Conservation (phyloP, 2,797 vertebrate genomes). For the Hyperoplus lanceolatus region DNA sequence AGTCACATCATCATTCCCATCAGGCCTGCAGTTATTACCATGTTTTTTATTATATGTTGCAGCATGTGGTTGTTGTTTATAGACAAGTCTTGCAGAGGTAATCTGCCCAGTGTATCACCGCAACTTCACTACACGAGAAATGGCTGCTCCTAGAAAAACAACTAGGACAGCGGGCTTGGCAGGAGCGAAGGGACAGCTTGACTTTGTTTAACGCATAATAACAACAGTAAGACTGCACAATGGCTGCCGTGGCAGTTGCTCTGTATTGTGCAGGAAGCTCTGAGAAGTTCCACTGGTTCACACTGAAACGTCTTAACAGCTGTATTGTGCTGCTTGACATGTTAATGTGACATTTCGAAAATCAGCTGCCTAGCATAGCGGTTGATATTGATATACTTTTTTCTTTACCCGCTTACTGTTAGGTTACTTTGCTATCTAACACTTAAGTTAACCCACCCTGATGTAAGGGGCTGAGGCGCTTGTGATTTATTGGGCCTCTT, state of each 20-base stretch:
- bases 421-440: conserved; percentile 25
- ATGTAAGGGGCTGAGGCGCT: conserved; percentile 20
- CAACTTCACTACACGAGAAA: conserved; percentile 55
- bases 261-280: conserved; percentile 35
- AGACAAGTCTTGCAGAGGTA: conserved; percentile 69
- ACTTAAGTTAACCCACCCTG: not conserved
- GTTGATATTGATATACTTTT: not conserved
- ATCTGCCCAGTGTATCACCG: conserved; percentile 71
- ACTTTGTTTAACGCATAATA: conserved; percentile 69
- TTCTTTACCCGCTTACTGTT: not conserved
- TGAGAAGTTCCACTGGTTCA: conserved; percentile 14
- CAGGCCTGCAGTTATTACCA: conserved; percentile 67
- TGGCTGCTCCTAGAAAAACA: conserved; percentile 62
- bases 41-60: conserved; percentile 75
- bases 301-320: conserved; percentile 29
- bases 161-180: conserved; percentile 64
- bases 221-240: conserved; percentile 52
- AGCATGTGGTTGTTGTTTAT: conserved; percentile 78
- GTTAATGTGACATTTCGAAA: conserved; percentile 21
- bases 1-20: conserved; percentile 72
- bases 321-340: conserved; percentile 10
- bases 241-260: conserved; percentile 37
- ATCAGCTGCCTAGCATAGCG: conserved; percentile 14
- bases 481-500: conserved; percentile 47
- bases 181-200: conserved; percentile 57